phyloP scores from a whole-genome alignment of 1,140 invertebrate species.

The Bicyclus anynana region DNA sequence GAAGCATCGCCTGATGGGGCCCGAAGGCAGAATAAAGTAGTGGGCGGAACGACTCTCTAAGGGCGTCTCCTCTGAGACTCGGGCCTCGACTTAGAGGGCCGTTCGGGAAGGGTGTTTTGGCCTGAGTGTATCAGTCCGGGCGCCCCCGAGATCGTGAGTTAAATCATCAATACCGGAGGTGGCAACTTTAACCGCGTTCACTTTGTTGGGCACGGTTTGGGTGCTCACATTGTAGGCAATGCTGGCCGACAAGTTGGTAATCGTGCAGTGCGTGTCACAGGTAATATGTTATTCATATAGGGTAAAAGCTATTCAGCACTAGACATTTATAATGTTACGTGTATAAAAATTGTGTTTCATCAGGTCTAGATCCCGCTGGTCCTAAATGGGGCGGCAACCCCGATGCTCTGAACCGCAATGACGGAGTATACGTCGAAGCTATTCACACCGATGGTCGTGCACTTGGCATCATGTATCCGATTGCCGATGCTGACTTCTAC shows the following conservation, averaged over 20 bases:
- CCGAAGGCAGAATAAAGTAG: no score
- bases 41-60: no score
- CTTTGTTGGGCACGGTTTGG: conserved; percentile 89
- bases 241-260: conserved; percentile 77
- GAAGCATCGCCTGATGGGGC: no score
- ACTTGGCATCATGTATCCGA: conserved; percentile 55
- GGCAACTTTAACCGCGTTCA: conserved; percentile 78
- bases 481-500: conserved; percentile 77
- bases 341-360: no score
- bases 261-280: conserved; percentile 34
- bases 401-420: conserved; percentile 49
- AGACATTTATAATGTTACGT: no score
- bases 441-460: conserved; percentile 79
- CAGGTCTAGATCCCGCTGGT: conserved; percentile 81
- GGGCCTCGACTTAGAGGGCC: no score
- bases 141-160: no score
- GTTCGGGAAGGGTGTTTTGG: no score
- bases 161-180: conserved; percentile 33
- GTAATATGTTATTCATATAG: conserved; percentile 22
- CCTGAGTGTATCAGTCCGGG: no score
- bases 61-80: no score
- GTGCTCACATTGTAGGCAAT: conserved; percentile 88
- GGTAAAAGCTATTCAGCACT: no score
- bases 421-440: conserved; percentile 79
- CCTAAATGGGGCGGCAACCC: conserved; percentile 70